Conservation (phyloP, 2,797 vertebrate species). For the Apodemus agrarius region DNA sequence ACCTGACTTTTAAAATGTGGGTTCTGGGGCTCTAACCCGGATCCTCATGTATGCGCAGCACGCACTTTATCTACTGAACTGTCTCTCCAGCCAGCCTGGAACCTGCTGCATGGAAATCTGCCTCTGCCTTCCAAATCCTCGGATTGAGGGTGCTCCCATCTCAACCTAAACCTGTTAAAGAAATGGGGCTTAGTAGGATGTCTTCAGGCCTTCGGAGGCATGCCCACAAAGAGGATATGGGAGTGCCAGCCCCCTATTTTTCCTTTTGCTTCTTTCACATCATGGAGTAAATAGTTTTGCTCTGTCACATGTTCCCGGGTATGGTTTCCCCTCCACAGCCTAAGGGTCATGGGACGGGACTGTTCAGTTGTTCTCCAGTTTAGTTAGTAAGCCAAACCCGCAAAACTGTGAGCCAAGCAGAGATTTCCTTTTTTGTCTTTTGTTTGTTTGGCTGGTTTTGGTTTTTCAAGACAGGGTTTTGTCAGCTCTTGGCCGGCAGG, state of each 20-base stretch:
- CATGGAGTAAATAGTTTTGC: not conserved
- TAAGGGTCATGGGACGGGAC: not conserved
- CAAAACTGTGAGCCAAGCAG: constrained; percentile 3
- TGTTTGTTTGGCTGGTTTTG: not conserved
- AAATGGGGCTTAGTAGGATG: not conserved
- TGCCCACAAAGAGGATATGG: not conserved
- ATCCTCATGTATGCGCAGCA: not conserved
- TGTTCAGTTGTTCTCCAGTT: not conserved
- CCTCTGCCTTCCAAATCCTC: not conserved
- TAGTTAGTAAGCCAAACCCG: not conserved
- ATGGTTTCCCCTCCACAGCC: not conserved
- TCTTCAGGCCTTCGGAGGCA: not conserved
- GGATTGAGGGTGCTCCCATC: not conserved
- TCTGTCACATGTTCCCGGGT: not conserved
- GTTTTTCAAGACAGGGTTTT: not conserved
- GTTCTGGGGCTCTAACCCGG: not conserved
- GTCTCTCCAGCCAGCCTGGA: not conserved
- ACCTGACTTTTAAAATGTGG: not conserved
- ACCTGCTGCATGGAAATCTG: not conserved
- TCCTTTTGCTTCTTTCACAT: not conserved
- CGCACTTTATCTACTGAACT: not conserved
- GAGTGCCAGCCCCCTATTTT: not conserved
- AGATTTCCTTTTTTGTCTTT: not conserved
- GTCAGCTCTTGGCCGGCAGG: no score
- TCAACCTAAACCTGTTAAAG: not conserved